Base-by-base conservation (phyloP, 2,888 invertebrate species). In the Caenorhabditis japonica region DNA sequence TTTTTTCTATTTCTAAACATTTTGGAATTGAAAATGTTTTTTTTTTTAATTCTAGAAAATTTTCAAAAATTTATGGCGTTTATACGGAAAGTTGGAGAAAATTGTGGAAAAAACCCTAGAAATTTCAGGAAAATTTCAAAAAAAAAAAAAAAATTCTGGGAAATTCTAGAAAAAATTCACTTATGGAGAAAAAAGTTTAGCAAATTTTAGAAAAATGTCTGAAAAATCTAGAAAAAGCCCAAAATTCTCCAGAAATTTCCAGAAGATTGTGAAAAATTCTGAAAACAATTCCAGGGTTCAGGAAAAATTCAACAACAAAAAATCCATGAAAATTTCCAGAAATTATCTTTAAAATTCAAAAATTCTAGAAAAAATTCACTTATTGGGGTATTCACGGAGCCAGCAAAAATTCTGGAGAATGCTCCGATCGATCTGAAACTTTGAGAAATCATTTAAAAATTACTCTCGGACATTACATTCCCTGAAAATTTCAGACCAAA, bases 121-220 rank as follows among this genome's bases (percentile, higher is more conserved):
- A 39, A 39, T 44, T 44, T 44, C 56, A 43, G 56, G 56, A 56
- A 44, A 43, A 44, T 25, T 46, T 44, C 27, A 5, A 25, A 38
- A 27, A 53, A 13, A 36, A 36, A 36, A 36, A 7, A 36, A 4
- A 36, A 36, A 36, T 36, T 36, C n/a, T n/a, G n/a, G n/a, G n/a
- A n/a, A n/a, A n/a, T n/a, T 36, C 36, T 36, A n/a, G 36, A 36
- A 36, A 36, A n/a, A n/a, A n/a, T n/a, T n/a, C n/a, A n/a, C n/a
- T n/a, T n/a, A n/a, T n/a, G n/a, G n/a, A n/a, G n/a, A n/a, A n/a
- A n/a, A n/a, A n/a, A n/a, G n/a, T n/a, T n/a, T n/a, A n/a, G n/a
- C n/a, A n/a, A n/a, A n/a, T n/a, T n/a, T n/a, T n/a, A n/a, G n/a
- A n/a, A n/a, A n/a, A n/a, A n/a, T n/a, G n/a, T n/a, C n/a, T n/a